Base-by-base conservation (phyloP, 1,140 invertebrate genomes). In the Apis dorsata region DNA sequence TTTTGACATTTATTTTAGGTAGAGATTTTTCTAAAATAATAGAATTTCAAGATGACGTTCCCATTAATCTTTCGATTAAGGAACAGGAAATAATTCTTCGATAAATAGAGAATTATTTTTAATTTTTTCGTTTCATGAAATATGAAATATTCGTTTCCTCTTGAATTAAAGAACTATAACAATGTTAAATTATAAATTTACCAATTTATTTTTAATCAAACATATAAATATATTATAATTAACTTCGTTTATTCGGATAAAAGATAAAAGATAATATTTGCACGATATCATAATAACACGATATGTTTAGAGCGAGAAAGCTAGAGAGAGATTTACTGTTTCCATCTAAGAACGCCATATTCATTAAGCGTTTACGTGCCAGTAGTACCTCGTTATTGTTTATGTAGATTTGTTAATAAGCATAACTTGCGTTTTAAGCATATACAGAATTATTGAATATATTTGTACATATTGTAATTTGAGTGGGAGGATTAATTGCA, bases 301-400 rank as follows among this genome's bases (percentile, higher is more conserved):
- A n/a, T 7, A 49, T 1, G 44, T 69, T 69, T 44, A 19, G 21
- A 44, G 12, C 8, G 34, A 49, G 21, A 15, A 12, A 49, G 8
- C 44, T n/a, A 44, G 65, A 66, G 65, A 19, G 24, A 7, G 24
- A 59, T 55, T 59, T 72, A 72, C 5, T 59, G 34, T 60, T n/a
- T n/a, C 8, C 21, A 60, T 60, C 53, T 21, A 21, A 59, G 72
- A 74, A 44, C 53, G 53, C 28, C 59, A 53, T 8, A 28, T 59
- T 60, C 55, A 74, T 74, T 60, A 59, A 57, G 71, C 71, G 53
- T 57, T 44, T 59, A 57, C 28, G 71, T 21, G 53, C 19, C 21
- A 59, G 21, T 7, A 5, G 59, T 15, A 28, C 24, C 53, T 57
- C 17, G 53, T 72, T 72, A 72, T 28, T 72, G 71, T 57, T 57